Conservation (phyloP, 1,140 invertebrate species). For the Macrobrachium rosenbergii region DNA sequence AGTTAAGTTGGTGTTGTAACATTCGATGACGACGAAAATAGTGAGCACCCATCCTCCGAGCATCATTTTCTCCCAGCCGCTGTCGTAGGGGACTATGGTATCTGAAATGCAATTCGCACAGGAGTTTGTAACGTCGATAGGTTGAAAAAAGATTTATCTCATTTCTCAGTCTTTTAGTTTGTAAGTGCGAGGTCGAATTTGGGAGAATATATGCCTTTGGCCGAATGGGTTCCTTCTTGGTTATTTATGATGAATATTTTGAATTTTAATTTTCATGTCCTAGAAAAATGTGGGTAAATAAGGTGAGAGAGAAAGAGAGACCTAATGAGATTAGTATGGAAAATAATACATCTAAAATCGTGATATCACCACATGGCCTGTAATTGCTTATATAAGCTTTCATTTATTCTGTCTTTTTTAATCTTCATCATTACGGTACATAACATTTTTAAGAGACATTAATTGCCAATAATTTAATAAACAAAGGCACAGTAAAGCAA, state of each 20-base stretch:
- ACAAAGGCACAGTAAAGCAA: too few species aligned
- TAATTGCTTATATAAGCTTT: not conserved
- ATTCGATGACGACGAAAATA: not conserved
- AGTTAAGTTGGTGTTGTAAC: not conserved
- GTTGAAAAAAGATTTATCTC: not conserved
- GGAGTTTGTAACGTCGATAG: not conserved
- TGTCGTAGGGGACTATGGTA: not conserved
- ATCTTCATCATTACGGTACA: not conserved
- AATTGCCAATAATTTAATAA: too few species aligned
- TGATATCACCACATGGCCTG: not conserved
- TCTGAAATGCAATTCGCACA: not conserved
- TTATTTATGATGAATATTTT: too few species aligned
- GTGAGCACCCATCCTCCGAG: conserved; percentile 15
- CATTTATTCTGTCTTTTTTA: not conserved
- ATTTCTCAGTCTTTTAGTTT: not conserved
- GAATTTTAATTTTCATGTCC: too few species aligned
- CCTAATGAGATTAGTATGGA: not conserved
- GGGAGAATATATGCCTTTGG: too few species aligned
- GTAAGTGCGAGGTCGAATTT: too few species aligned
- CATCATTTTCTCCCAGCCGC: not conserved
- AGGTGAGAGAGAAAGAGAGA: conserved; percentile 28
- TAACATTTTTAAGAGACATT: too few species aligned
- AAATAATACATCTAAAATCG: not conserved
- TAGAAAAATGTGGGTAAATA: not conserved
- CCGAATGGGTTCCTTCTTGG: not conserved